Conservation (phyloP, 2,113 vertebrate species). For the Mobula birostris region DNA sequence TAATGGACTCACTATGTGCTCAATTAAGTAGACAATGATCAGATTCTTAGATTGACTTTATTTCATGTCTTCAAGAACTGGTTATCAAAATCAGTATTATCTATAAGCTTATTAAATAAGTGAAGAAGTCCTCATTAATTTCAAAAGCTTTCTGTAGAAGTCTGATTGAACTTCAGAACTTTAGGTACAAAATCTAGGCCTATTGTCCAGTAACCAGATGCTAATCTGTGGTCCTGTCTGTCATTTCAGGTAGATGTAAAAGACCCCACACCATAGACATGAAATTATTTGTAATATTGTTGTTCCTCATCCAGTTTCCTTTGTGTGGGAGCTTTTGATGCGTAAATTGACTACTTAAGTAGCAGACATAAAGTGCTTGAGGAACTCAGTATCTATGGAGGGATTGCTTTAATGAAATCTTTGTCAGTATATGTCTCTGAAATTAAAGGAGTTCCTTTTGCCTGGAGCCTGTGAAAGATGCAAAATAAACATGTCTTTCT, state of each 20-base stretch:
- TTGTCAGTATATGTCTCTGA: not conserved
- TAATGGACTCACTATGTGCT: too few relatives aligned
- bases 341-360: not conserved
- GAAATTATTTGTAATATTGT: too few relatives aligned
- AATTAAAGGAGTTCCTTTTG: not conserved
- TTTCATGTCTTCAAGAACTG: too few relatives aligned
- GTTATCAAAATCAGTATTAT: too few relatives aligned
- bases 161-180: not conserved
- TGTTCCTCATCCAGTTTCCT: not conserved
- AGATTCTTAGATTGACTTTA: too few relatives aligned
- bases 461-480: too few relatives aligned
- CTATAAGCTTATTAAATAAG: not conserved
- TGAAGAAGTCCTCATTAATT: not conserved
- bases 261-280: too few relatives aligned
- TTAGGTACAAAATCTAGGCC: not conserved
- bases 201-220: not conserved
- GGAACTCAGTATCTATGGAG: too few relatives aligned
- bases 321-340: not conserved
- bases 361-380: too few relatives aligned
- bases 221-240: not conserved
- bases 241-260: not conserved
- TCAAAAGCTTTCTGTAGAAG: not conserved
- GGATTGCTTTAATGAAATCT: not conserved
- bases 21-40: too few relatives aligned
- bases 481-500: too few relatives aligned